phyloP scores from a whole-genome alignment of 2,888 invertebrate species.

The Mimachlamys varia region DNA sequence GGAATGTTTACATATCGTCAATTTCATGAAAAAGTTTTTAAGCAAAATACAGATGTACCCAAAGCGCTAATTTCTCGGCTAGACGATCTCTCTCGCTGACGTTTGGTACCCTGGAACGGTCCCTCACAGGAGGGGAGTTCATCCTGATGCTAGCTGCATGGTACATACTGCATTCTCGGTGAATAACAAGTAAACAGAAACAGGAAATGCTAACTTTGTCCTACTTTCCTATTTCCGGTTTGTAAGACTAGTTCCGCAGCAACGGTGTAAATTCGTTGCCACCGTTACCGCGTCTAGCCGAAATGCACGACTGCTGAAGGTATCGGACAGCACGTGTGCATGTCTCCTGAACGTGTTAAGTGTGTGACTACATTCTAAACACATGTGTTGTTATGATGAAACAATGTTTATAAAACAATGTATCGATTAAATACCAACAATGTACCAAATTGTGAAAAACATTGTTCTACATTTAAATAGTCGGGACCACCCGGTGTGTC shows the following conservation, averaged over 20 bases:
- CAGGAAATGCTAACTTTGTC: constrained; percentile 36
- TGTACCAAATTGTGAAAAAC: constrained; percentile 13
- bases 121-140: constrained; percentile 52
- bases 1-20: not conserved
- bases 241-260: constrained; percentile 44
- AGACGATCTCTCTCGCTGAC: constrained; percentile 7
- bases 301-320: not conserved
- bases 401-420: not conserved
- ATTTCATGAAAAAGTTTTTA: not conserved
- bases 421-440: not conserved
- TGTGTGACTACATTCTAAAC: not conserved
- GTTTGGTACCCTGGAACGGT: constrained; percentile 38
- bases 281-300: not conserved
- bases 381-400: not conserved
- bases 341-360: not conserved
- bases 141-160: constrained; percentile 37
- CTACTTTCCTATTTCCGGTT: constrained; percentile 47
- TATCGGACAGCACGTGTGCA: not conserved
- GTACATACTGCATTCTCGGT: not conserved
- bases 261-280: constrained; percentile 1
- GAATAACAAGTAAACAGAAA: not conserved
- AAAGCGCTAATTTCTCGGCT: not conserved
- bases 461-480: not conserved
- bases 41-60: not conserved
- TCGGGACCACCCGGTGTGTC: no score